Evolutionary conservation across 2,888 invertebrate species (phyloP), one percentile per base, ranked within the genome.

Genomic region (Drosophila neonasuta): DNA sequence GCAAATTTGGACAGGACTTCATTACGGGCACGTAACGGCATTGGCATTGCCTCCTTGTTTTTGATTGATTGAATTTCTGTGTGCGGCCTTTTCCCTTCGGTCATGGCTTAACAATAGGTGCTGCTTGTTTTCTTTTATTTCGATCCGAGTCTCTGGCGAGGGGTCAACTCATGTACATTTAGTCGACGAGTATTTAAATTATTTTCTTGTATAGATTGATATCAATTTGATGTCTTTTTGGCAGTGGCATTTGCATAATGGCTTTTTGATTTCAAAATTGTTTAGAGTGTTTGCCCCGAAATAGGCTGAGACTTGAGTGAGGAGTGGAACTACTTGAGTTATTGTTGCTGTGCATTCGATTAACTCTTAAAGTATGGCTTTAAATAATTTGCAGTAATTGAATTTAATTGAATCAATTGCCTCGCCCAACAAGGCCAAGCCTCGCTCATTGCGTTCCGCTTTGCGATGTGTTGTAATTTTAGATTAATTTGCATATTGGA

Each of bases 1-100:
- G 87, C 76, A 86, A 88, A 87, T 86, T 86, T 83, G 79, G 81
- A 81, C 78, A 80, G 82, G 74, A 88, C 88, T 87, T 88, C 88
- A 88, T 87, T 87, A 88, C 74, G 85, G 74, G 71, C 71, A 80
- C 83, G 71, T 85, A 80, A 74, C 73, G 68, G 86, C 68, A 80
- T 83, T 85, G 87, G 71, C 76, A 83, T 86, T 86, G 78, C 86
- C 63, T 71, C 69, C 70, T 36, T 75, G 80, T 78, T 86, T 86
- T 86, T 86, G 86, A 86, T 88, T 86, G 87, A 88, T 86, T 87
- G 88, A 85, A 85, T 82, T 85, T 84, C 73, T 73, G 76, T 67
- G 67, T 46, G 57, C 58, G 50, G 11, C 15, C n/a, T 13, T 41
- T 13, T 7, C 39, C 15, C 39, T 15, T 41, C 39, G 3, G 39